Evolutionary conservation across 2,113 vertebrate species (phyloP).

Genomic region (Entelurus aequoreus): DNA sequence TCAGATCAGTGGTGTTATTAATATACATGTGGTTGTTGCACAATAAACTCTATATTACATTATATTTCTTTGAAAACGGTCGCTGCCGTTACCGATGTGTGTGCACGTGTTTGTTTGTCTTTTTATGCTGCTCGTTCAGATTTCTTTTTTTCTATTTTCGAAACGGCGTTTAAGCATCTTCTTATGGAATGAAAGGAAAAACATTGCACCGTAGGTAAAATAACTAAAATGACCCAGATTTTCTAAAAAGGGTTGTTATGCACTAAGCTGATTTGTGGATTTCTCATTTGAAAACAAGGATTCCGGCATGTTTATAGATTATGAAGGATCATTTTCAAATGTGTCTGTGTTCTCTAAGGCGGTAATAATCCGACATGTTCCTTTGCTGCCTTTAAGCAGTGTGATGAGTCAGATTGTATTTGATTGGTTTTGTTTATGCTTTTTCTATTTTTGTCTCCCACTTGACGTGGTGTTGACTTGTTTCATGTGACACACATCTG

Average conservation of each 20-base stretch:
- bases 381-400: conserved; percentile 58
- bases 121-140: conserved; percentile 37
- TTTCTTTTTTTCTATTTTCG: conserved; percentile 59
- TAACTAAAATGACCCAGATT: conserved; percentile 70
- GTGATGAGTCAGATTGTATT: too few species aligned
- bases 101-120: neutral
- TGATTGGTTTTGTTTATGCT: conserved; percentile 32
- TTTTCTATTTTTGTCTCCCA: neutral
- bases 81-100: too few species aligned
- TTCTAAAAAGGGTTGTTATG: conserved; percentile 51
- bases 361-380: conserved; percentile 69
- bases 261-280: conserved; percentile 66
- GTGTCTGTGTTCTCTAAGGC: conserved; percentile 56
- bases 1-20: neutral
- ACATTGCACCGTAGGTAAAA: conserved; percentile 58
- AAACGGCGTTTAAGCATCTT: conserved; percentile 38
- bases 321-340: conserved; percentile 55
- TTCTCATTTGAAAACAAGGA: conserved; percentile 61
- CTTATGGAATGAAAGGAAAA: conserved; percentile 47
- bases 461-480: neutral
- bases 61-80: neutral
- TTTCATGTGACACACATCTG: neutral
- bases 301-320: conserved; percentile 68
- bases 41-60: neutral
- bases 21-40: conserved; percentile 6